Evolutionary conservation across 2,113 vertebrate genomes (phyloP).

Genomic region (Lamprologus tigripictilis): DNA sequence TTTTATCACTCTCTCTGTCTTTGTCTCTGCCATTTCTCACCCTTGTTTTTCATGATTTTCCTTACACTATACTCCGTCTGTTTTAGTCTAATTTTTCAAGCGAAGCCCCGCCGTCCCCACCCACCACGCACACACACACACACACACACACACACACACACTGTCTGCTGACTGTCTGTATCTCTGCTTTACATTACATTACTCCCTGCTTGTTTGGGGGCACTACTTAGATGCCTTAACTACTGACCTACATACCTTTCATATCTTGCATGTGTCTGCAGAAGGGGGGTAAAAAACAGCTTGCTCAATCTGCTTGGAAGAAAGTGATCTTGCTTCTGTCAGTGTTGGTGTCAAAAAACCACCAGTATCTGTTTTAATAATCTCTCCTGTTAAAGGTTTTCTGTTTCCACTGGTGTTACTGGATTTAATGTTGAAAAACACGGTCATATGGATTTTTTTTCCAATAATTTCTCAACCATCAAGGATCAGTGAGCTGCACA

Average conservation of each 20-base stretch:
- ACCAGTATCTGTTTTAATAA: not conserved
- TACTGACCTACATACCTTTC: conserved; percentile 23
- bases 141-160: not conserved
- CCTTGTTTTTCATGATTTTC: not conserved
- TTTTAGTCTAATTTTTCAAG: not conserved
- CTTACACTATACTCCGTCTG: not conserved
- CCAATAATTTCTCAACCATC: not conserved
- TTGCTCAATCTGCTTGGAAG: not conserved
- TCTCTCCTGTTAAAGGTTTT: not conserved
- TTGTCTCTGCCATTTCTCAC: not conserved
- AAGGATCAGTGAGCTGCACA: not conserved
- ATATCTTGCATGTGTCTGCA: not conserved
- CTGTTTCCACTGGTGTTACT: not conserved
- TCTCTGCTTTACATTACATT: not conserved
- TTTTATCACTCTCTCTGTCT: conserved; percentile 14
- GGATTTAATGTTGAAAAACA: not conserved
- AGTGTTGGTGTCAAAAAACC: not conserved
- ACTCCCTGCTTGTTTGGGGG: not conserved
- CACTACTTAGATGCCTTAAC: not conserved
- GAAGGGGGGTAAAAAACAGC: not conserved
- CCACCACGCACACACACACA: not conserved
- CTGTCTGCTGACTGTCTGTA: not conserved
- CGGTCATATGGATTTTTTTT: not conserved
- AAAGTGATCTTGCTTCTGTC: not conserved
- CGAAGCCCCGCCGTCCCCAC: not conserved